Conservation (phyloP, 2,113 vertebrate genomes). For the Acanthisitta chloris region DNA sequence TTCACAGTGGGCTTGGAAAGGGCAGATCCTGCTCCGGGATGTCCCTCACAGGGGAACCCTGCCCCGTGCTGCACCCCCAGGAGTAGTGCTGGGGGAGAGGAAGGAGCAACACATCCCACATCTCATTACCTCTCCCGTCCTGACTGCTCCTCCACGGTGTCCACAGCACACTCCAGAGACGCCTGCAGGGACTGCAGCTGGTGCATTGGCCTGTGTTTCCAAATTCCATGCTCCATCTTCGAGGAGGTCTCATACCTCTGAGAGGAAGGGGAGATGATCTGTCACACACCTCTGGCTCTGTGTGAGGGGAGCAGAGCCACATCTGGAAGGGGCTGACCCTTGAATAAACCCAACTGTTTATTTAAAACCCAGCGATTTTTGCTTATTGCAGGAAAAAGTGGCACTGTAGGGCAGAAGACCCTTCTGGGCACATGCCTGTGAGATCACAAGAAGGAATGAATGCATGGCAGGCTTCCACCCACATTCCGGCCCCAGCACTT, state of each 20-base stretch:
- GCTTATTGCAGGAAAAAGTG: background rate
- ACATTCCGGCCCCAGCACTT: background rate
- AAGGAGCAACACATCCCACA: accelerated
- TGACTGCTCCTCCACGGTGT: conserved; percentile 89
- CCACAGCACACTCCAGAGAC: conserved; percentile 92
- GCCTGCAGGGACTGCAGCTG: conserved; percentile 92
- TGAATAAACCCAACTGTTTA: no score
- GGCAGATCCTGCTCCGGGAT: background rate
- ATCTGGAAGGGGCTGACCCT: background rate
- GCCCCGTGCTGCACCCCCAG: background rate
- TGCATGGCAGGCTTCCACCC: background rate
- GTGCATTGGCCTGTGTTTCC: no score
- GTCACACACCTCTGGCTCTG: background rate
- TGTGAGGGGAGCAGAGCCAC: accelerated
- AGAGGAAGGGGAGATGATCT: background rate
- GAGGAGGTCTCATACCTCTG: conserved; percentile 93
- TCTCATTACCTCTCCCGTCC: conserved; percentile 69
- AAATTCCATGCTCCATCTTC: conserved; percentile 89
- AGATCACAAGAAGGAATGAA: background rate
- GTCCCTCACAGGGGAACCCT: background rate
- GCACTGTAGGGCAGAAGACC: background rate
- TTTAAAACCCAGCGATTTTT: no score
- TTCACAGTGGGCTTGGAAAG: accelerated
- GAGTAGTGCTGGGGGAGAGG: accelerated
- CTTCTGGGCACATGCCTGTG: background rate